Percentiles rank a stretch among this genome's conserved stretches.
phyloP scores from a whole-genome alignment of 2,113 vertebrate genomes.

The Laticauda laticaudata region DNA sequence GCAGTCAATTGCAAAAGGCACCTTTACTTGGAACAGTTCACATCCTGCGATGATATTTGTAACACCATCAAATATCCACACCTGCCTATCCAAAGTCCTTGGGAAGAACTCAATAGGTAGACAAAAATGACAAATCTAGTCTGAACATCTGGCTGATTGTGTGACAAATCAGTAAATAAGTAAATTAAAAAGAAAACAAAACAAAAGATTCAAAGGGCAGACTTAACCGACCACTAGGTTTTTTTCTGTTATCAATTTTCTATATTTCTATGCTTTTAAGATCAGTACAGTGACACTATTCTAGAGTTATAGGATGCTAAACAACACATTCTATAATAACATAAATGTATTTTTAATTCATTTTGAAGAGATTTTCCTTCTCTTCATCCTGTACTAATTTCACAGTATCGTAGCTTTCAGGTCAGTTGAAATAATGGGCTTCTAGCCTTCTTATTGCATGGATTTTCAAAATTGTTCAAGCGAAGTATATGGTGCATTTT shows the following conservation, averaged over 20 bases:
- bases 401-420: neutral
- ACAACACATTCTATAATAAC: neutral
- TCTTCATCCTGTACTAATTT: neutral
- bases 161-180: neutral
- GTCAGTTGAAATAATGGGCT: conserved; percentile 1
- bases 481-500: conserved; percentile 42
- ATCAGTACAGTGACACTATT: neutral
- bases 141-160: neutral
- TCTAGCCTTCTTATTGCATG: conserved; percentile 17
- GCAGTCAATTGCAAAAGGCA: neutral
- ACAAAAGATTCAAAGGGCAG: neutral
- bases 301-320: neutral
- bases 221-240: neutral
- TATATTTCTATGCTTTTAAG: neutral
- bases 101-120: neutral
- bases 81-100: neutral
- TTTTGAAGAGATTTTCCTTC: neutral
- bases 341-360: neutral
- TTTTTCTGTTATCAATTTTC: neutral
- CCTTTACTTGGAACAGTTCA: neutral
- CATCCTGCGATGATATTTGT: neutral
- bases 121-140: neutral
- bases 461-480: conserved; percentile 45
- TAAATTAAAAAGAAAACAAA: neutral
- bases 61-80: neutral